These are phyloP conservation scores for Atrichornis clamosus DNA, from an alignment of 2,113 vertebrate genomes.

Conservation along the genomic window DNA sequence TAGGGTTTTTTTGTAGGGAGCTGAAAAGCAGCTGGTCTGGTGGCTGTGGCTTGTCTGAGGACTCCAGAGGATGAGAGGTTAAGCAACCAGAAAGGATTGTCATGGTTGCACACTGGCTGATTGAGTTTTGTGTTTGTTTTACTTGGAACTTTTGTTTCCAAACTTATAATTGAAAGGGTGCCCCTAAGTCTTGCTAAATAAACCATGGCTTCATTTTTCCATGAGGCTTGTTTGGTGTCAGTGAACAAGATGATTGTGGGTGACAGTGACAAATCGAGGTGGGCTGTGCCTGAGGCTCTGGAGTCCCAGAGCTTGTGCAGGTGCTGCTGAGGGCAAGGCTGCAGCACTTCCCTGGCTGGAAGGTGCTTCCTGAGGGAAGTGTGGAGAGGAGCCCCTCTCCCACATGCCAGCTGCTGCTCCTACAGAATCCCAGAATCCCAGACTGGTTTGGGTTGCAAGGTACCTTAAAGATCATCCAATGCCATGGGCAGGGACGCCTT, in stretches of 20 bases:
- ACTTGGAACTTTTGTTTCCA: not conserved
- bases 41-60: not conserved
- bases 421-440: not conserved
- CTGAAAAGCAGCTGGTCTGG: not conserved
- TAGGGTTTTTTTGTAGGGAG: not conserved
- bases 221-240: not conserved
- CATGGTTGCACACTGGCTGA: not conserved
- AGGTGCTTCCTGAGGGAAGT: not conserved
- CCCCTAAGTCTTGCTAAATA: slow-evolving; percentile 1
- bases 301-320: not conserved
- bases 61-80: not conserved
- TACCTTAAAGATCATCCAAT: not conserved
- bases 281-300: not conserved
- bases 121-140: not conserved
- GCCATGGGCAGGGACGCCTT: too few relatives aligned
- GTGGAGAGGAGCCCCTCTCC: not conserved
- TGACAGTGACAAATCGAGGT: slow-evolving; percentile 15
- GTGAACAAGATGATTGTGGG: not conserved
- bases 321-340: not conserved
- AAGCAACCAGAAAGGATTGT: not conserved
- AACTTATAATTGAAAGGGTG: not conserved
- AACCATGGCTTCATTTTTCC: not conserved
- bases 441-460: not conserved
- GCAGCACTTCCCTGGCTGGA: rapidly evolving
- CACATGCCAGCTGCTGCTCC: not conserved